These are phyloP conservation scores for Cassiopea xamachana DNA, from an alignment of 30 jellyfish, hydroid and myxozoan species.

Conservation along the genomic window DNA sequence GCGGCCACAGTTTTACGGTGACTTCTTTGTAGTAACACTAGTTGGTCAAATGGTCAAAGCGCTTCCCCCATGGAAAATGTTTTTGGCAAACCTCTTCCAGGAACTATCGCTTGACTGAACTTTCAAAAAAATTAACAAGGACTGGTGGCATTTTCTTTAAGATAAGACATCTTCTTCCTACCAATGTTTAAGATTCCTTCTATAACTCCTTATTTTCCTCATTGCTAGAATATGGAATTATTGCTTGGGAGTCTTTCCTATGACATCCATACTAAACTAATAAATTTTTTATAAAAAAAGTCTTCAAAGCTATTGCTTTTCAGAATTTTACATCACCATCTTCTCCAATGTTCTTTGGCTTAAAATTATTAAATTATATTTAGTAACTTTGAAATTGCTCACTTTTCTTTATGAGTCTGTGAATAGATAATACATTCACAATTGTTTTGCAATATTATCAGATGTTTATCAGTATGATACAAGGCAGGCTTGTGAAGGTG, in stretches of 20 bases:
- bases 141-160: not conserved
- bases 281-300: slow-evolving; percentile 32
- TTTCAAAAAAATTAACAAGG: not conserved
- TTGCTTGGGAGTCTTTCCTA: slow-evolving; percentile 2
- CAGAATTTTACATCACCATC: slow-evolving; percentile 28
- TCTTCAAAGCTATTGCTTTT: slow-evolving; percentile 41
- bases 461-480: slow-evolving; percentile 2
- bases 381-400: slow-evolving; percentile 7
- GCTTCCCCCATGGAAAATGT: no score
- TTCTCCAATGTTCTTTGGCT: not conserved
- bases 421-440: not conserved
- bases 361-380: slow-evolving; percentile 2
- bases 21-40: no score
- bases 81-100: no score
- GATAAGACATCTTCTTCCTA: not conserved
- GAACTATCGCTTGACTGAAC: not conserved
- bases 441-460: not conserved
- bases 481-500: slow-evolving; percentile 14
- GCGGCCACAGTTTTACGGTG: no score
- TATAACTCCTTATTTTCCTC: not conserved
- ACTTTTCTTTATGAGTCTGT: slow-evolving; percentile 46
- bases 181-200: not conserved
- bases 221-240: not conserved
- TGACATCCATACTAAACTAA: not conserved
- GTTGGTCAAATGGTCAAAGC: no score